Conservation (phyloP, 2,113 vertebrate genomes). For the Willisornis vidua region DNA sequence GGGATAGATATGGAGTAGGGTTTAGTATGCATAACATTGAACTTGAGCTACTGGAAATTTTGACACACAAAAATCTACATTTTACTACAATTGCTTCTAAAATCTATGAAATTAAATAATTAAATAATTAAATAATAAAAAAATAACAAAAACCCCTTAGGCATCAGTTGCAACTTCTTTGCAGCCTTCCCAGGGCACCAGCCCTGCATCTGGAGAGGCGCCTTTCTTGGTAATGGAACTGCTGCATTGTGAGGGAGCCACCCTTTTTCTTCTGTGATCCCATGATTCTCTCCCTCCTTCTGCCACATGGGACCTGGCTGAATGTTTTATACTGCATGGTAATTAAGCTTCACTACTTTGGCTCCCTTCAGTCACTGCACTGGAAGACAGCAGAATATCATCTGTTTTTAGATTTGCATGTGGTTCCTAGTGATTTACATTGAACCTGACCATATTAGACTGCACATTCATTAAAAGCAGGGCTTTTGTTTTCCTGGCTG, state of each 20-base stretch:
- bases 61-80: no score
- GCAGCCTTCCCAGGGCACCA: background rate
- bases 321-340: background rate
- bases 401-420: background rate
- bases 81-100: no score
- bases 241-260: fast-evolving
- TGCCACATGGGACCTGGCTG: background rate
- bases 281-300: background rate
- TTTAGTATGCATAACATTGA: no score
- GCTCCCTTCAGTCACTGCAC: background rate
- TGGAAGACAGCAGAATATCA: background rate
- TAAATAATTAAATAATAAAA: no score
- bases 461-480: background rate
- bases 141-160: no score
- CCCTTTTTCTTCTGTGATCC: background rate
- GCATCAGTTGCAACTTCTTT: background rate
- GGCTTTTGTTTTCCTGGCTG: background rate
- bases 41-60: no score
- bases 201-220: background rate
- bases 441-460: background rate
- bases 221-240: background rate
- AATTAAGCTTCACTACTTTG: background rate
- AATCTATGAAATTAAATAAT: no score
- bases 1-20: no score
- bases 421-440: background rate